Evolutionary conservation across 2,888 invertebrate genomes (phyloP).

Genomic region (Idaea dimidiata): DNA sequence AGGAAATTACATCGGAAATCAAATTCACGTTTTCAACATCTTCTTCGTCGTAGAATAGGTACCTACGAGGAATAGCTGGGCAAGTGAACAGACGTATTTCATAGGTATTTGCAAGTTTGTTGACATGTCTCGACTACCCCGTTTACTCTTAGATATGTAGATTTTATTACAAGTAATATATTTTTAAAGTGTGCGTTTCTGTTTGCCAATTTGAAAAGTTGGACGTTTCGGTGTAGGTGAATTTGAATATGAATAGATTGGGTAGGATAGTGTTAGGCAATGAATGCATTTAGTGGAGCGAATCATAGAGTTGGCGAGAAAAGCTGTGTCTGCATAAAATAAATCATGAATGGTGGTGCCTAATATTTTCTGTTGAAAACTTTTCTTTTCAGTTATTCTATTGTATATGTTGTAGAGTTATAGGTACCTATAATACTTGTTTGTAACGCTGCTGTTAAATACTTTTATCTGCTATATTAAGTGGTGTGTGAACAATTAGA

Average conservation of each 20-base stretch:
- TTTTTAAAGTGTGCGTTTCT: slow-evolving; percentile 16
- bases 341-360: not conserved
- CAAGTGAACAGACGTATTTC: slow-evolving; percentile 21
- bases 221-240: slow-evolving; percentile 9
- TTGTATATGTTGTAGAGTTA: too few species aligned
- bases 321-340: not conserved
- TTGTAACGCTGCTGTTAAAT: too few species aligned
- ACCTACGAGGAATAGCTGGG: not conserved
- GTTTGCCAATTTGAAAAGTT: slow-evolving; percentile 20
- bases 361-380: not conserved
- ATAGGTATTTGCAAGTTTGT: slow-evolving; percentile 18
- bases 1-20: slow-evolving; percentile 65
- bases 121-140: slow-evolving; percentile 26
- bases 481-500: too few species aligned
- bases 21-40: slow-evolving; percentile 28
- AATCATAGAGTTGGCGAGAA: slow-evolving; percentile 1
- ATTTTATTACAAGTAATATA: slow-evolving; percentile 22
- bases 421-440: too few species aligned
- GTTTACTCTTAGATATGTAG: slow-evolving; percentile 25
- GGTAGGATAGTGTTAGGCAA: not conserved
- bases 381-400: too few species aligned
- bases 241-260: slow-evolving; percentile 18
- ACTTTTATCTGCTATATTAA: too few species aligned
- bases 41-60: not conserved
- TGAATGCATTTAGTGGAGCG: slow-evolving; percentile 1